Evolutionary conservation across 1,140 invertebrate species (phyloP).

Genomic region (Bombus waltoni): DNA sequence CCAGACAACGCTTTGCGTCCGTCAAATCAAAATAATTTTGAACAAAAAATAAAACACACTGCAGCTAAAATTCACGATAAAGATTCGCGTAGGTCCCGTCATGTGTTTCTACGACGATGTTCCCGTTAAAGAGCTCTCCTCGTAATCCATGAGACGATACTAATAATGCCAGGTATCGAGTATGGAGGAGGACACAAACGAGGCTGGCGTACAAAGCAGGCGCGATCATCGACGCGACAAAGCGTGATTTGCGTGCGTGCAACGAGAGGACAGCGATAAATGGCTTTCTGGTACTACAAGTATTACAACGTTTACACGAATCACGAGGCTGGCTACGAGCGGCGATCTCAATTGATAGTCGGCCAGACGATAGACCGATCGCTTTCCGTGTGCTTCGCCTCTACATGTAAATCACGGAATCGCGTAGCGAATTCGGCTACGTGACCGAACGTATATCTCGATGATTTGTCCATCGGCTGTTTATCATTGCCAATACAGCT

Average conservation of each 20-base stretch:
- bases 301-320: conserved; percentile 57
- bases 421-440: conserved; percentile 58
- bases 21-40: neutral
- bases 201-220: conserved; percentile 14
- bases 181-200: neutral
- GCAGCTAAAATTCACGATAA: neutral
- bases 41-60: neutral
- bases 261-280: conserved; percentile 50
- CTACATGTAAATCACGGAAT: conserved; percentile 63
- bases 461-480: conserved; percentile 69
- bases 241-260: conserved; percentile 45
- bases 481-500: conserved; percentile 60
- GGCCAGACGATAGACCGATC: conserved; percentile 35
- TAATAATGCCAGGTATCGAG: conserved; percentile 26
- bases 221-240: conserved; percentile 43
- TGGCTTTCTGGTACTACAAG: conserved; percentile 52
- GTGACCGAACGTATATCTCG: conserved; percentile 61
- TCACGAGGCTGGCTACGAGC: conserved; percentile 16
- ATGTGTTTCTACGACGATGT: neutral
- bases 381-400: conserved; percentile 34
- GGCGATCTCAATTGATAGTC: conserved; percentile 50
- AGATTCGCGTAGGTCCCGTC: neutral
- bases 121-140: neutral
- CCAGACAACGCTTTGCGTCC: neutral
- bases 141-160: conserved; percentile 7